These are phyloP conservation scores for Leptobrachium leishanense DNA, from an alignment of 2,113 vertebrate species.

Conservation along the genomic window DNA sequence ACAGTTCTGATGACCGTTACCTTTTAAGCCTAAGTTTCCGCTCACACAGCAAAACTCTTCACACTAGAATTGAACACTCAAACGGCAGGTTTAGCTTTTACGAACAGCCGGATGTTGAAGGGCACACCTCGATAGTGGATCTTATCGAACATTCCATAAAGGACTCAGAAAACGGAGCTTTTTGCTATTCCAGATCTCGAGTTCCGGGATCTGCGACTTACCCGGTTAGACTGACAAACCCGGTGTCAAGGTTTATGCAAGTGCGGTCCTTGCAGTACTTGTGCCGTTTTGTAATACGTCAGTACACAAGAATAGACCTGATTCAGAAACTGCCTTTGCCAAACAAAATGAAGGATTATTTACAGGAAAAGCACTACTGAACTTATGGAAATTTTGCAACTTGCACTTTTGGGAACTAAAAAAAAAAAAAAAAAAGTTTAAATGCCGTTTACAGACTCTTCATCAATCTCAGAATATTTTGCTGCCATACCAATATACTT, in stretches of 20 bases:
- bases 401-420: slow-evolving; percentile 86
- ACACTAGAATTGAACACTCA: slow-evolving; percentile 96
- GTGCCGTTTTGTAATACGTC: slow-evolving; percentile 97
- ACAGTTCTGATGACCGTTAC: slow-evolving; percentile 95
- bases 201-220: slow-evolving; percentile 94
- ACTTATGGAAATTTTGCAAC: slow-evolving; percentile 75
- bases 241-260: slow-evolving; percentile 98
- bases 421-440: slow-evolving; percentile 69
- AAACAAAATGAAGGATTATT: slow-evolving; percentile 99
- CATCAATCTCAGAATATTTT: slow-evolving; percentile 72
- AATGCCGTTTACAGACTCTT: slow-evolving; percentile 88
- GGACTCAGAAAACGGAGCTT: slow-evolving; percentile 97
- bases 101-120: slow-evolving; percentile 95
- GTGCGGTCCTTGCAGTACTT: slow-evolving; percentile 97
- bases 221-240: slow-evolving; percentile 93
- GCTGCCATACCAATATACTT: slow-evolving; percentile 75
- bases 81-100: slow-evolving; percentile 98
- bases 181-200: slow-evolving; percentile 97
- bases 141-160: slow-evolving; percentile 95
- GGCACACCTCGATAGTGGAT: slow-evolving; percentile 95
- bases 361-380: slow-evolving; percentile 99
- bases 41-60: slow-evolving; percentile 93
- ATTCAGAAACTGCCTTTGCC: slow-evolving; percentile 99
- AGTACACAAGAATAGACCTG: slow-evolving; percentile 97
- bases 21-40: slow-evolving; percentile 97